Base-by-base conservation (phyloP, 53 echinoderm and acorn worm genomes). In the Paelopatides confundens region DNA sequence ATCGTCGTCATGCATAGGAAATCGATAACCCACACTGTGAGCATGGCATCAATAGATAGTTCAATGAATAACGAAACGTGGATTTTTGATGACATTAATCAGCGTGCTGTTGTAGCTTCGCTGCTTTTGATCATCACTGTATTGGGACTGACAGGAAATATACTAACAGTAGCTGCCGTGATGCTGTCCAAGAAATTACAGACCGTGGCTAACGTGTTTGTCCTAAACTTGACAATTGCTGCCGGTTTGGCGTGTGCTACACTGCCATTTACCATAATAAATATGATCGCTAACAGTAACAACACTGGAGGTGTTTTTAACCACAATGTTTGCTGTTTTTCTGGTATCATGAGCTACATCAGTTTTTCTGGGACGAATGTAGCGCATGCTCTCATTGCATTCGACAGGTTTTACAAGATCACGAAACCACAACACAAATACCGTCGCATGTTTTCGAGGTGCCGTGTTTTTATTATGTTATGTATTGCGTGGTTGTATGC, bases 141-240 rank as follows among this genome's bases (percentile, higher is more conserved):
- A 30, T 51, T 85, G 21, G 92, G 92, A 23, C 47, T 92, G 14
- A 30, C 71, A 3, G 92, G 92, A n/a, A 92, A 92, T 49, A 54
- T 51, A 1, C 54, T 85, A 27, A 88, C 88, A 1, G 31, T 92
- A 14, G 67, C 86, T 24, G 92, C 92, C 0, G 92, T 92, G 48
- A 29, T 77, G 18, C 86, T 92, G 5, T 92, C 88, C 4, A 85
- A 68, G 26, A 88, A 89, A 31, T 79, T 92, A 17, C 88, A 85
- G 36, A 89, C 79, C 53, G 78, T 79, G 8, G 86, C 85, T 8
- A 92, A 89, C 66, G 92, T 89, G 18, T 92, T 92, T 63, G 89
- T 92, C 58, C 88, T 92, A 47, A 88, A 88, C 31, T 40, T 88
- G 63, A 46, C 85, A 21, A 47, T 92, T 2, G 77, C 92, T 3